A percentile compares a stretch with the other conserved stretches of the same genome.
phyloP scores from a whole-genome alignment of 2,113 vertebrate species.

The Pomatorhinus ruficollis region DNA sequence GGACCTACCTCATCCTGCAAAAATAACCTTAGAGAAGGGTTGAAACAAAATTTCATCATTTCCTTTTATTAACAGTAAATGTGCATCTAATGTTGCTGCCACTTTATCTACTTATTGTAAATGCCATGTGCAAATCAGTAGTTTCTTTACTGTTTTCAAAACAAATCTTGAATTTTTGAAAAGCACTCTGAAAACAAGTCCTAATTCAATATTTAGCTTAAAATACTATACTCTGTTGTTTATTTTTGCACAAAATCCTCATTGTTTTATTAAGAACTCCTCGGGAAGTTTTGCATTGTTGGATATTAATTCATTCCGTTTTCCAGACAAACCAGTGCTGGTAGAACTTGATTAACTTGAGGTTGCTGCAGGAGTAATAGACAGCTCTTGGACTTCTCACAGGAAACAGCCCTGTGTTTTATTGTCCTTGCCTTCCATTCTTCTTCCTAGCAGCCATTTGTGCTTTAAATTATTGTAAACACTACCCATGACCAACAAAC shows the following conservation, averaged over 20 bases:
- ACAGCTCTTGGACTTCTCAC: not conserved
- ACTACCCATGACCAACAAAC: not conserved
- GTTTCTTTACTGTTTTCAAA: not conserved
- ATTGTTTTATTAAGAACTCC: not conserved
- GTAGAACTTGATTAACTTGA: not conserved
- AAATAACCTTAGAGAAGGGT: not conserved
- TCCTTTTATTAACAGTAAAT: not conserved
- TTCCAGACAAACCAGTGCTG: not conserved
- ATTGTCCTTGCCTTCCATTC: not conserved
- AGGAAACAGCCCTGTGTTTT: accelerated
- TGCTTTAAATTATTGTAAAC: not conserved
- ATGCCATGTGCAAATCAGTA: not conserved
- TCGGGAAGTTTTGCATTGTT: not conserved
- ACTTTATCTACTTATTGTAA: not conserved
- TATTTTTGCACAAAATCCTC: not conserved
- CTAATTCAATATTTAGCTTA: not conserved
- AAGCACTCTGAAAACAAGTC: not conserved
- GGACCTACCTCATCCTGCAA: not conserved
- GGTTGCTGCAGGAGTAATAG: not conserved
- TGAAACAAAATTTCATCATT: not conserved
- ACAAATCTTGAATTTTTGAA: not conserved
- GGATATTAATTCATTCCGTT: not conserved
- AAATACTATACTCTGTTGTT: not conserved
- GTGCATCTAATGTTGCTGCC: not conserved
- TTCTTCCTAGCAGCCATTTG: not conserved